Conservation (phyloP, 2,888 invertebrate genomes). For the Opisthograptis luteolata region DNA sequence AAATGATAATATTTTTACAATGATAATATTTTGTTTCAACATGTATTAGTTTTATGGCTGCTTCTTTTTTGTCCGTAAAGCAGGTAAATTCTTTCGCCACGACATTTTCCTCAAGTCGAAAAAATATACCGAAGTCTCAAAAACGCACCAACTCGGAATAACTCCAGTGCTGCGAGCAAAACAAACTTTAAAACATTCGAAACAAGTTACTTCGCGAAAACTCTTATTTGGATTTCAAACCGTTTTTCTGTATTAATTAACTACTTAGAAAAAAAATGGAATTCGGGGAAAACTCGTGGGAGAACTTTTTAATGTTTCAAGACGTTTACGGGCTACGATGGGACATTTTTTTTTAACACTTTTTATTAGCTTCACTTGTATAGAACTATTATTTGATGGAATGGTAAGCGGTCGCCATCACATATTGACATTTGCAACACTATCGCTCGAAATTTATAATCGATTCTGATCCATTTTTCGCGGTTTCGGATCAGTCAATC, state of each 20-base stretch:
- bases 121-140: slow-evolving; percentile 11
- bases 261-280: slow-evolving; percentile 3
- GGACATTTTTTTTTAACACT: not conserved
- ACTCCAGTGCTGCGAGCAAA: not conserved
- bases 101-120: not conserved
- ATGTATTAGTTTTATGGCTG: too few species aligned
- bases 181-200: not conserved
- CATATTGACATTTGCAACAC: too few species aligned
- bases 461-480: too few species aligned
- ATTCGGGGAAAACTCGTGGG: not conserved
- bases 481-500: too few species aligned
- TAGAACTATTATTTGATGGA: too few species aligned
- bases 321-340: slow-evolving; percentile 1
- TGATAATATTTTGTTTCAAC: too few species aligned
- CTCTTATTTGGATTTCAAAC: not conserved
- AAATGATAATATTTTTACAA: too few species aligned
- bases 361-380: too few species aligned
- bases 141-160: slow-evolving; percentile 12
- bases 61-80: not conserved
- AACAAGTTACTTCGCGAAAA: not conserved
- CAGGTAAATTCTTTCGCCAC: not conserved
- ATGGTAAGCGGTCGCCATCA: too few species aligned
- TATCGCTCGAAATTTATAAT: too few species aligned
- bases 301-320: not conserved
- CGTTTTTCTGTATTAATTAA: slow-evolving; percentile 11